Evolutionary conservation across 2,797 vertebrate genomes (phyloP).

Genomic region (Pseudomugil tenellus): DNA sequence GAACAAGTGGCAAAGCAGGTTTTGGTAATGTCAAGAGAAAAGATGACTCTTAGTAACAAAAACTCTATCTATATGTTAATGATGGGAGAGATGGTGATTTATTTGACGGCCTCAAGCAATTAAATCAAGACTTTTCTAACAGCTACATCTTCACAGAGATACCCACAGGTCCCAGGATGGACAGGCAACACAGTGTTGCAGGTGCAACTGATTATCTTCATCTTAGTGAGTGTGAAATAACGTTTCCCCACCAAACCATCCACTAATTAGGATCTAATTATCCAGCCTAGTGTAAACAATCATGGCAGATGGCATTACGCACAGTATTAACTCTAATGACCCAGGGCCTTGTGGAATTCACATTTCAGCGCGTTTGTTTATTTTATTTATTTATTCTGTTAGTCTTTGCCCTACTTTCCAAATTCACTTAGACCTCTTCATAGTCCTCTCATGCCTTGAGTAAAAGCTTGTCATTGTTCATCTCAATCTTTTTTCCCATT

Average conservation of each 20-base stretch:
- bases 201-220: slow-evolving; percentile 76
- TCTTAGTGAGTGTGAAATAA: slow-evolving; percentile 74
- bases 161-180: slow-evolving; percentile 53
- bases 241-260: slow-evolving; percentile 83
- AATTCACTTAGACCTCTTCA: slow-evolving; percentile 80
- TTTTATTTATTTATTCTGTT: slow-evolving; percentile 78
- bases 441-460: slow-evolving; percentile 71
- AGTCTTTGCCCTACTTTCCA: slow-evolving; percentile 85
- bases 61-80: slow-evolving; percentile 59
- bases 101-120: slow-evolving; percentile 47
- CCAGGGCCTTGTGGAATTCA: slow-evolving; percentile 84
- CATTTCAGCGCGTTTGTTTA: slow-evolving; percentile 83
- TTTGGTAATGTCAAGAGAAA: slow-evolving; percentile 52
- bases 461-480: slow-evolving; percentile 41
- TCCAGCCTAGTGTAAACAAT: slow-evolving; percentile 94
- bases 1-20: slow-evolving; percentile 25
- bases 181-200: slow-evolving; percentile 54
- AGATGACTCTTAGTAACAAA: slow-evolving; percentile 32
- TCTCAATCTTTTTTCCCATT: slow-evolving; percentile 26
- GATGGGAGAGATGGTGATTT: slow-evolving; percentile 23
- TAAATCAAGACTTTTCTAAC: slow-evolving; percentile 56
- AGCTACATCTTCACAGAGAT: slow-evolving; percentile 31
- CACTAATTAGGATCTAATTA: slow-evolving; percentile 98
- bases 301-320: slow-evolving; percentile 91
- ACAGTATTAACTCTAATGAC: slow-evolving; percentile 90